phyloP scores from a whole-genome alignment of 2,113 vertebrate species.

The Willisornis vidua region DNA sequence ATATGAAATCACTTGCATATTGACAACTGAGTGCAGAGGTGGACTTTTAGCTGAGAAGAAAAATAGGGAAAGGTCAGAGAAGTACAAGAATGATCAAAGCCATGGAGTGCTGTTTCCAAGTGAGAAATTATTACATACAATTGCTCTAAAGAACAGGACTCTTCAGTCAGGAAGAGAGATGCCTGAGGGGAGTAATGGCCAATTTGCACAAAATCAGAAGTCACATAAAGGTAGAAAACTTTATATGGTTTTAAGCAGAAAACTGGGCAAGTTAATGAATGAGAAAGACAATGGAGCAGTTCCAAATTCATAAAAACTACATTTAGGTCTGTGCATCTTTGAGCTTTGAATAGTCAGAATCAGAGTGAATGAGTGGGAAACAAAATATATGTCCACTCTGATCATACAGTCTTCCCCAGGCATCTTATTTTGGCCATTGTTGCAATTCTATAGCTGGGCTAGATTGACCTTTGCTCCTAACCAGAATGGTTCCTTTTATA shows the following conservation, averaged over 20 bases:
- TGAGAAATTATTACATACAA: not conserved
- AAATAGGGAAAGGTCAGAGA: not conserved
- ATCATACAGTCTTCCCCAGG: not conserved
- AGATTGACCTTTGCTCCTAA: not conserved
- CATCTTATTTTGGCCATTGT: not conserved
- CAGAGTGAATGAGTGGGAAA: not conserved
- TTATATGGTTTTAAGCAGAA: not conserved
- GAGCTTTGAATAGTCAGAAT: not conserved
- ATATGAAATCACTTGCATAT: not conserved
- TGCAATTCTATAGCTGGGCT: not conserved
- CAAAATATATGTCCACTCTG: not conserved
- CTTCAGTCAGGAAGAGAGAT: not conserved
- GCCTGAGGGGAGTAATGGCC: not conserved
- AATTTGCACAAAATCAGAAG: not conserved
- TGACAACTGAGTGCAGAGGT: not conserved
- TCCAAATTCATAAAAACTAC: not conserved
- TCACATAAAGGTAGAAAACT: not conserved
- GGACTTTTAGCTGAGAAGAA: not conserved
- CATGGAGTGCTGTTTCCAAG: not conserved
- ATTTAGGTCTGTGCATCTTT: not conserved
- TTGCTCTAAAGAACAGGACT: not conserved
- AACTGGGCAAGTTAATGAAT: not conserved
- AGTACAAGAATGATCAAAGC: not conserved
- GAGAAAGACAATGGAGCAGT: not conserved
- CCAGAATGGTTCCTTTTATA: not conserved